These are phyloP conservation scores for Parnassius apollo DNA, from an alignment of 2,888 invertebrate species.

Conservation along the genomic window DNA sequence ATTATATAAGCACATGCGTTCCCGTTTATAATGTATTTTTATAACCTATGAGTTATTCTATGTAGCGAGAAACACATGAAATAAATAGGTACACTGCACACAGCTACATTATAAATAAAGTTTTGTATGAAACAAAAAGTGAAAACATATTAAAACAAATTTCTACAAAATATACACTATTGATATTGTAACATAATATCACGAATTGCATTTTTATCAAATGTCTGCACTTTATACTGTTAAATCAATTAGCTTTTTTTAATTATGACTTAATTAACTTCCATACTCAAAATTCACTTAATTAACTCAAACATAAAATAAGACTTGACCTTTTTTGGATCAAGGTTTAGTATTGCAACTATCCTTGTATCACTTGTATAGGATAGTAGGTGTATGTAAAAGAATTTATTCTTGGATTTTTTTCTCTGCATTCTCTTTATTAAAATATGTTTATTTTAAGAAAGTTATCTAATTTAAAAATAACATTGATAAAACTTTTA, in stretches of 20 bases:
- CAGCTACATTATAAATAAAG: conserved; percentile 24
- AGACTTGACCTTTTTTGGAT: conserved; percentile 2
- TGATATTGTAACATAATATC: conserved; percentile 3
- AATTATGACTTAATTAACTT: conserved; percentile 1
- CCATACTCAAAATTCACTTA: not conserved
- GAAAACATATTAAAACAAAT: not conserved
- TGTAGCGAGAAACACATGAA: conserved; percentile 16
- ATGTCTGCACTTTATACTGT: conserved; percentile 18
- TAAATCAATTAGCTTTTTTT: conserved; percentile 6
- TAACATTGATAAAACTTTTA: no score
- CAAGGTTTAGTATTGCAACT: conserved; percentile 7
- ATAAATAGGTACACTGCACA: conserved; percentile 40
- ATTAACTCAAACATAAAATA: not conserved
- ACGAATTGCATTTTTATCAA: conserved; percentile 5
- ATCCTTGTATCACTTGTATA: conserved; percentile 17
- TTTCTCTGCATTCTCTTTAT: no score
- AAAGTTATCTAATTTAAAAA: no score
- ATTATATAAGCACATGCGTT: conserved; percentile 8
- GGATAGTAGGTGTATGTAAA: conserved; percentile 22
- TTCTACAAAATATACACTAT: conserved; percentile 1
- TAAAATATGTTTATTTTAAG: no score
- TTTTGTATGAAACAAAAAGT: conserved; percentile 5
- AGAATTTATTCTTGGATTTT: conserved; percentile 24
- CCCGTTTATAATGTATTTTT: conserved; percentile 5
- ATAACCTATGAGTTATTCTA: not conserved